Evolutionary conservation across 2,113 vertebrate genomes (phyloP).

Genomic region (Paradoxurus hermaphroditus): DNA sequence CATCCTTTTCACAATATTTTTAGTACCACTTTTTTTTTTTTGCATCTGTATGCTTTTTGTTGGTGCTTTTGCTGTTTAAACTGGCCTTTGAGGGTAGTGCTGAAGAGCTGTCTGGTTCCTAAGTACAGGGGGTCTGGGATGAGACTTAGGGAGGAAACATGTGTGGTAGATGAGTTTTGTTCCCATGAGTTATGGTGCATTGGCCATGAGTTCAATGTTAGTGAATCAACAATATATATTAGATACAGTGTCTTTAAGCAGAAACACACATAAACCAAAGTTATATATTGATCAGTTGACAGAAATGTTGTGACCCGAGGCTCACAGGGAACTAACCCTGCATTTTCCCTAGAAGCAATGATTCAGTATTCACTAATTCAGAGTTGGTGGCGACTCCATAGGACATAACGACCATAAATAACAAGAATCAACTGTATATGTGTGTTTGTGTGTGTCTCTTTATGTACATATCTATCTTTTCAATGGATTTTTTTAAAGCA

Average conservation of each 20-base stretch:
- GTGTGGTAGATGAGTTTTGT: not conserved
- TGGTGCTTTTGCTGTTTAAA: constrained; percentile 2
- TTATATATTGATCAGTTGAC: not conserved
- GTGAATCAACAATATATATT: not conserved
- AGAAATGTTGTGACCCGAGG: not conserved
- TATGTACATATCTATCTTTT: not conserved
- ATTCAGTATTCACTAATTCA: not conserved
- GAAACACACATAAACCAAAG: constrained; percentile 10
- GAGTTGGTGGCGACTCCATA: not conserved
- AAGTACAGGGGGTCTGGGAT: not conserved
- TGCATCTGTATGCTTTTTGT: not conserved
- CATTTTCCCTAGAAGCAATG: not conserved
- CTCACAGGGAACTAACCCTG: not conserved
- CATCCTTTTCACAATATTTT: not conserved
- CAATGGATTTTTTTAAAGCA: not conserved
- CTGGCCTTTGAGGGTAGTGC: not conserved
- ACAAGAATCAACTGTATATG: not conserved
- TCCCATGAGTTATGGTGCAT: not conserved
- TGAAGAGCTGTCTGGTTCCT: not conserved
- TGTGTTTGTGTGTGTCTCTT: not conserved
- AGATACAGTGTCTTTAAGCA: constrained; percentile 18
- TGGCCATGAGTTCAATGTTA: not conserved
- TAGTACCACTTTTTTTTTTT: not conserved
- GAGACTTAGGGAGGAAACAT: not conserved
- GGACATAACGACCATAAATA: not conserved